Evolutionary conservation across 2,113 vertebrate genomes (phyloP).

Genomic region (Periophthalmus modestus): DNA sequence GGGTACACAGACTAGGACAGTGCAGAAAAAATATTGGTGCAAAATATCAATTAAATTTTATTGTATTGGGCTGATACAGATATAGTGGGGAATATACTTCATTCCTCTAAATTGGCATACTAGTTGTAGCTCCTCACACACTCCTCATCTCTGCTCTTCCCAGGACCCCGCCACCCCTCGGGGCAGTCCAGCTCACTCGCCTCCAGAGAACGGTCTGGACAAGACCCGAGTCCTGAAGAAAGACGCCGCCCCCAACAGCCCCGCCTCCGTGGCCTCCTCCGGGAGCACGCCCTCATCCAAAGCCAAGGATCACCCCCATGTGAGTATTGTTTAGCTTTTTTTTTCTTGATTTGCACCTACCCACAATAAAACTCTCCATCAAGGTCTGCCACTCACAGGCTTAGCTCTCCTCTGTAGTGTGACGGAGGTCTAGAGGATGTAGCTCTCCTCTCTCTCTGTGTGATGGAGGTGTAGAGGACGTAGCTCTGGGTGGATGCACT

Average conservation of each 20-base stretch:
- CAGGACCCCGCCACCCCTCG: slow-evolving; percentile 92
- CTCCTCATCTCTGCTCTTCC: neutral
- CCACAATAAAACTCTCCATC: too few relatives aligned
- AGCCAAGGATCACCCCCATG: slow-evolving; percentile 93
- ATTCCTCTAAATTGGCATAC: too few relatives aligned
- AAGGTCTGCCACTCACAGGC: too few relatives aligned
- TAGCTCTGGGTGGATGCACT: slow-evolving; percentile 54
- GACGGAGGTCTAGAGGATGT: slow-evolving; percentile 38
- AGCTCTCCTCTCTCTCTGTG: too few relatives aligned
- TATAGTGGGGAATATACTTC: too few relatives aligned
- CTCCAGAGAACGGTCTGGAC: slow-evolving; percentile 93
- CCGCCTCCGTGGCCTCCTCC: slow-evolving; percentile 93
- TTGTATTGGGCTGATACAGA: too few relatives aligned
- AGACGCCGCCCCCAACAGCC: slow-evolving; percentile 91
- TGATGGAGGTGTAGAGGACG: slow-evolving; percentile 50
- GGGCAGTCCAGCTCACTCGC: slow-evolving; percentile 90
- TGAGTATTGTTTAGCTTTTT: slow-evolving; percentile 56
- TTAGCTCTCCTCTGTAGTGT: slow-evolving; percentile 2
- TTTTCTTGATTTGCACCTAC: too few relatives aligned
- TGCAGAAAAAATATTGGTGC: too few relatives aligned
- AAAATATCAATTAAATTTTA: too few relatives aligned
- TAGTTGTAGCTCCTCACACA: too few relatives aligned
- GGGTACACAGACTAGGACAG: too few relatives aligned
- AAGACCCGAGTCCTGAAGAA: slow-evolving; percentile 90
- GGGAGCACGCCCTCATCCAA: slow-evolving; percentile 97